phyloP scores from a whole-genome alignment of 2,113 vertebrate genomes.

The Podarcis muralis region DNA sequence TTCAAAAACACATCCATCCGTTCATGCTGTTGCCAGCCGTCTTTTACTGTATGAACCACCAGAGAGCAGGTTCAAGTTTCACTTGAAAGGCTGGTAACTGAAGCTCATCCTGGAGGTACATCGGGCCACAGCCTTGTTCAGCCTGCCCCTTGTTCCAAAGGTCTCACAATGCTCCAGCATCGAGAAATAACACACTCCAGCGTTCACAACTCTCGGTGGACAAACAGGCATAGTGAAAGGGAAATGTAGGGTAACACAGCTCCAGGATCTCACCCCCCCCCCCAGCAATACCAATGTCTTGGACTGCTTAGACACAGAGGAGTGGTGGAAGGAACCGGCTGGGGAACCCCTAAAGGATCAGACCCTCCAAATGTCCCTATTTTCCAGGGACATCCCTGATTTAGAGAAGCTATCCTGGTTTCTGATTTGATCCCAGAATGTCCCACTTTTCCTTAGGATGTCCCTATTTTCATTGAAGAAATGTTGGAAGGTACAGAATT shows the following conservation, averaged over 20 bases:
- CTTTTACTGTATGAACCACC: neutral
- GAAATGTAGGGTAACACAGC: neutral
- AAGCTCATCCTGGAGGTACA: neutral
- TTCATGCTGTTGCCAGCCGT: neutral
- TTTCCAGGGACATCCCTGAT: no score
- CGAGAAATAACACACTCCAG: neutral
- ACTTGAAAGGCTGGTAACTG: neutral
- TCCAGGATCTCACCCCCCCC: no score
- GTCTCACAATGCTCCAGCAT: neutral
- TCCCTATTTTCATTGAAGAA: no score
- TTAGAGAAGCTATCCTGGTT: no score
- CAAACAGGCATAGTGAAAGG: neutral
- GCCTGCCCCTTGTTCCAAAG: neutral
- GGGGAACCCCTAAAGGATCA: no score
- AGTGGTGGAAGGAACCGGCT: no score
- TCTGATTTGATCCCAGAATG: no score
- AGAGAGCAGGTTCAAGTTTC: slow-evolving; percentile 14
- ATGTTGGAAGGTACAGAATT: no score
- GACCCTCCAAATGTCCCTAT: no score
- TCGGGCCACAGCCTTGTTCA: neutral
- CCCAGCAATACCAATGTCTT: no score
- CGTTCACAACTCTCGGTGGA: neutral
- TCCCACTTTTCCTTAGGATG: no score
- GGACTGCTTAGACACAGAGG: no score
- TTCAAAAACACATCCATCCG: slow-evolving; percentile 1